Conservation (phyloP, 2,888 invertebrate species). For the Drosophila ustulata region DNA sequence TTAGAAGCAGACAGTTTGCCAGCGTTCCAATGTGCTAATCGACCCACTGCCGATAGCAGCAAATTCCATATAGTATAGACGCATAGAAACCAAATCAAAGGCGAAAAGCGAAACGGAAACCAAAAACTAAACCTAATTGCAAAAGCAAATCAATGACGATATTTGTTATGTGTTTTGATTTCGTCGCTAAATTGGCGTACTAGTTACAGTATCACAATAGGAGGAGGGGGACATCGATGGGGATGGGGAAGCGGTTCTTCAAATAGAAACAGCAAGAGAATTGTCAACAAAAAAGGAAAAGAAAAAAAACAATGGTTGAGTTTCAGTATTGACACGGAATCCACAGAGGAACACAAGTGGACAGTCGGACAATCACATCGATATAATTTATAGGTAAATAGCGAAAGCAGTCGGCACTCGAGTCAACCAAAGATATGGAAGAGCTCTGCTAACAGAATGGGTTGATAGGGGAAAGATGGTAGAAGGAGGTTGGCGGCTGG, state of each 20-base stretch:
- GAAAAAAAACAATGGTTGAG: background rate
- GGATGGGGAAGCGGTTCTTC: constrained; percentile 6
- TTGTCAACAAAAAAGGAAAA: constrained; percentile 10
- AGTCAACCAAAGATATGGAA: constrained; percentile 11
- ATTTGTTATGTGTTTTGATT: constrained; percentile 35
- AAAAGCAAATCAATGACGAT: constrained; percentile 56
- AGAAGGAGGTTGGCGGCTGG: background rate
- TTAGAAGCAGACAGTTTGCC: constrained; percentile 14
- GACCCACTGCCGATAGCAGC: constrained; percentile 44
- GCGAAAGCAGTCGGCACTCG: constrained; percentile 18
- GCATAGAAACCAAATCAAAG: constrained; percentile 15
- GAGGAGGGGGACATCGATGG: background rate
- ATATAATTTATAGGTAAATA: constrained; percentile 55
- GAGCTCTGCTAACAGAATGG: background rate
- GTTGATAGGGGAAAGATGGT: too few species aligned
- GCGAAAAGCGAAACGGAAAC: constrained; percentile 19
- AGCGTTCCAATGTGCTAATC: constrained; percentile 56
- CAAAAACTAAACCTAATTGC: constrained; percentile 13
- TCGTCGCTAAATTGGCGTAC: constrained; percentile 35
- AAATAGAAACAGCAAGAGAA: constrained; percentile 36
- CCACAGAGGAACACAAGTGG: constrained; percentile 16
- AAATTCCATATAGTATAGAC: background rate
- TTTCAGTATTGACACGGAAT: constrained; percentile 47
- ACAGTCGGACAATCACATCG: constrained; percentile 24
- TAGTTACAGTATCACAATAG: background rate